Evolutionary conservation across 1,140 invertebrate species (phyloP), one percentile per base, ranked within the genome.

Genomic region (Saccostrea cuccullata): DNA sequence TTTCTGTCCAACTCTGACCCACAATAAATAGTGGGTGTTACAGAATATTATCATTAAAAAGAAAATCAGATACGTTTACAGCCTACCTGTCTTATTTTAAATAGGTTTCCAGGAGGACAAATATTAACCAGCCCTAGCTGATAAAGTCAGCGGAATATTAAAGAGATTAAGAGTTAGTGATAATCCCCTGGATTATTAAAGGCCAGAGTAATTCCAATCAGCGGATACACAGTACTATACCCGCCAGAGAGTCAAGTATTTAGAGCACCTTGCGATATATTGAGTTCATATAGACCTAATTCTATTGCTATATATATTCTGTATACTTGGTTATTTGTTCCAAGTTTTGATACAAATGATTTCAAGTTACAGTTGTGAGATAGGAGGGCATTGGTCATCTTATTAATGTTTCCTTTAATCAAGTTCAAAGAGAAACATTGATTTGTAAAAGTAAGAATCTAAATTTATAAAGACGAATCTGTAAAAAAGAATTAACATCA

Each of bases 141-240:
- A 77, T 77, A 77, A 36, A 77, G 70, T 77, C 70, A 77, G 70
- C 36, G 23, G 70, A 77, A 77, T 36, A 77, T 77, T 77, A 77
- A 77, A 77, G 70, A 77, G 70, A 77, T 77, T 77, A 77, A 77
- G 70, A 77, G 70, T 77, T 77, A 12, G 26, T 12, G 26, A 30
- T 30, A 30, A 77, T 30, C 26, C 70, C 70, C 3, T 77, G 26
- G 70, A 13, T 77, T 30, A 30, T 30, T 77, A 30, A 13, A 77
- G 26, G 30, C 23, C 13, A 26, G 26, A 9, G 70, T 12, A 77
- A 77, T 77, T 40, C 12, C 11, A 77, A 77, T 77, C 70, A 77
- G 11, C 2, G 23, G 70, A 77, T 15, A 30, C 0, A 26, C 4
- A 13, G 26, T 26, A 67, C 60, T n/a, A 67, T 67, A 67, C 17